Conservation (phyloP, 2,113 vertebrate genomes). For the Gila orcuttii region DNA sequence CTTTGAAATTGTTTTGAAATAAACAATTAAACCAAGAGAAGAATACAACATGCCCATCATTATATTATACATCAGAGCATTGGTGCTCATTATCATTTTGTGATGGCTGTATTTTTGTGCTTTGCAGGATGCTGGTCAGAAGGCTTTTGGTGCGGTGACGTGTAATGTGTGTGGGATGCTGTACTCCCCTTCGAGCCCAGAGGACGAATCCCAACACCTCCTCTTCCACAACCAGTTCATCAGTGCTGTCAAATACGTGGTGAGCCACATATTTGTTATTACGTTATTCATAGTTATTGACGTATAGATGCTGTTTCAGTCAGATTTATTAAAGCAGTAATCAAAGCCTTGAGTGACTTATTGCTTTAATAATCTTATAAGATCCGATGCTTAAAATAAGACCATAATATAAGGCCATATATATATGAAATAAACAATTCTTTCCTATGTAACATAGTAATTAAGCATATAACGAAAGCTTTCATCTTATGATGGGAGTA, state of each 20-base stretch:
- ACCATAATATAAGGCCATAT: too few species aligned
- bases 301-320: neutral
- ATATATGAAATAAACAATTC: too few species aligned
- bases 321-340: neutral
- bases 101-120: neutral
- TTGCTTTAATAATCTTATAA: neutral
- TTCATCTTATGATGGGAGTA: neutral
- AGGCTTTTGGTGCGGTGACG: slow-evolving; percentile 92
- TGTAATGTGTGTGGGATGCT: slow-evolving; percentile 98
- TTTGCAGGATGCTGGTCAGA: slow-evolving; percentile 89
- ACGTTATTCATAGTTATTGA: neutral
- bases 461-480: too few species aligned
- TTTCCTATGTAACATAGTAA: too few species aligned
- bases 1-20: neutral
- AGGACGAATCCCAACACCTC: slow-evolving; percentile 96
- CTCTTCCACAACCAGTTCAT: slow-evolving; percentile 99
- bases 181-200: slow-evolving; percentile 92
- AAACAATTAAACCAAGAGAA: neutral
- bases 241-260: slow-evolving; percentile 98
- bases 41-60: neutral
- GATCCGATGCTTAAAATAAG: neutral
- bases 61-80: neutral
- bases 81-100: neutral
- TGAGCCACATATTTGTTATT: slow-evolving; percentile 70
- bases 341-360: neutral